Percentiles rank a stretch among this genome's conserved stretches.
These are phyloP conservation scores for Calyptommatus sinebrachiatus DNA, from an alignment of 2,113 vertebrate species.

Conservation along the genomic window DNA sequence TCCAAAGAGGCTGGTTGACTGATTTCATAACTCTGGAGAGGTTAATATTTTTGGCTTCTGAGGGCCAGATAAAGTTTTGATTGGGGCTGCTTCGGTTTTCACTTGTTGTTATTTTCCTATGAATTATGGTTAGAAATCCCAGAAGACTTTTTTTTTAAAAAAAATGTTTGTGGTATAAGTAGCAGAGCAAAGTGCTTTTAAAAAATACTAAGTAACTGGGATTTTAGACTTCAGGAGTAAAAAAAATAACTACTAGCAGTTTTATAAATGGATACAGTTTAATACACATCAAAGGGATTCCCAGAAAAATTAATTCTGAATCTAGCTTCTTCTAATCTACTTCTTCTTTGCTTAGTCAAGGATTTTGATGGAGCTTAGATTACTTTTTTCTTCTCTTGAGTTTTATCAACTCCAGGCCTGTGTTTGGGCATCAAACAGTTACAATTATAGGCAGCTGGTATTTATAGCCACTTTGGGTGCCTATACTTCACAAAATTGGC, in stretches of 20 bases:
- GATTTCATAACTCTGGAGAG: not conserved
- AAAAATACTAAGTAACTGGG: not conserved
- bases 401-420: not conserved
- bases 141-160: not conserved
- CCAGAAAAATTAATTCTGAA: not conserved
- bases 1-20: not conserved
- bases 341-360: not conserved
- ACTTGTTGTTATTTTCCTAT: not conserved
- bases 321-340: no score
- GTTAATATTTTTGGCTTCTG: conserved; percentile 3
- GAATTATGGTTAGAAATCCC: not conserved
- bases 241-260: not conserved
- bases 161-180: not conserved
- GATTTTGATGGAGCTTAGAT: not conserved
- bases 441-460: conserved; percentile 11
- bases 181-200: not conserved
- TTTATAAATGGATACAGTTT: not conserved
- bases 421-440: not conserved
- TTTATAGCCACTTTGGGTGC: conserved; percentile 21
- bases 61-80: not conserved
- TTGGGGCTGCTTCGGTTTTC: not conserved
- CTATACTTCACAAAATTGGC: not conserved
- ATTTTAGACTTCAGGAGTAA: not conserved
- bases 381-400: not conserved
- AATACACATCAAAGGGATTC: not conserved